Evolutionary conservation across 2,113 vertebrate genomes (phyloP), one percentile per base, ranked within the genome.

Genomic region (Melanostigma gelatinosum): DNA sequence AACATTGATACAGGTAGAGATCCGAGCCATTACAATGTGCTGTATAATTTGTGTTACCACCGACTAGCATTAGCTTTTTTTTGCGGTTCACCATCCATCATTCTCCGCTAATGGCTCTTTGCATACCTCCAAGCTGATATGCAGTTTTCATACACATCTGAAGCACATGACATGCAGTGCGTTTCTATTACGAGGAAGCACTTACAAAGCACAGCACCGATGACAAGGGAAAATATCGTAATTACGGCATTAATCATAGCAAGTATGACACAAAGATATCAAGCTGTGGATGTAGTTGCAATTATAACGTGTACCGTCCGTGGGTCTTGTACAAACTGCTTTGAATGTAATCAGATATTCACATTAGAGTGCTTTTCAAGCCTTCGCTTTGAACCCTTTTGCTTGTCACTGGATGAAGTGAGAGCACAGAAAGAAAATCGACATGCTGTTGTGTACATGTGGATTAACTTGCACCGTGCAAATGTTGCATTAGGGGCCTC

Each of bases 401-500:
- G 67, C 73, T 80, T 73, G 70, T 87, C 75, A 75, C 24, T 65
- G 62, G 65, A 82, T 72, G 71, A 84, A 82, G 50, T 44, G 74
- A 75, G 72, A 64, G 40, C 73, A 48, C 61, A 79, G 71, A 88
- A 61, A 48, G 81, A 68, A 69, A 83, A 80, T 78, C 58, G 42
- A 55, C 79, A 72, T 77, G 73, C 74, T 62, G 57, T 79, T 79
- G 79, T 80, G 75, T 48, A 68, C 71, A 58, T 80, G 70, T 68
- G 69, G 88, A 87, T 89, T 92, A 87, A 84, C 80, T 84, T 85
- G 70, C 72, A 63, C 80, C 68, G 54, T 82, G 65, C 74, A 75
- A 67, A 79, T 79, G 77, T 85, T 72, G 72, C 70, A 79, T 87
- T 87, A 54, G 60, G 79, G 77, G 71, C 46, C 65, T 57, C 57